Base-by-base conservation (phyloP, 2,888 invertebrate genomes). In the Pollenia griseotomentosa region DNA sequence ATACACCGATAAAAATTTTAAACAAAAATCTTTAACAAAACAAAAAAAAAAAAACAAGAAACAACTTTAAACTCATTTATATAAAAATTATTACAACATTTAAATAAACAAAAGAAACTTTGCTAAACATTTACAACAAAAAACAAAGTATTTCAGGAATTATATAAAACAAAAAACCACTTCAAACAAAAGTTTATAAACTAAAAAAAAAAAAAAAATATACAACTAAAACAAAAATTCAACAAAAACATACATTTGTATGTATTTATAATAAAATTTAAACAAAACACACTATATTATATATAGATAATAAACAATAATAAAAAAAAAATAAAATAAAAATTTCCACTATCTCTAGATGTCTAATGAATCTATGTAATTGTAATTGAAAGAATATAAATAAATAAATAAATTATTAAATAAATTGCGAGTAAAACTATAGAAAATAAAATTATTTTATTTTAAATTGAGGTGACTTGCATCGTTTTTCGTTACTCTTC, bases 321-420 rank as follows among this genome's bases (percentile, higher is more conserved):
- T 12, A 40, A 79, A 16, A n/a, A 40, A 19, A 9, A 23, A 59
- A 40, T 19, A 46, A 74, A 55, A 63, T 12, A 65, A 70, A 23
- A 66, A 81, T 87, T 87, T 87, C 81, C 84, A 87, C 87, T 84
- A 68, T 74, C 63, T 87, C 87, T 87, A 75, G 68, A 84, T 84
- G 84, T 87, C 84, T 87, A 84, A 74, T 61, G 61, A 82, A 80
- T 81, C 81, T 84, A 82, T 87, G 77, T 87, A 84, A 85, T 70
- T 87, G 81, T 73, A 80, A 83, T 77, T 87, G 77, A 79, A 71
- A 74, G 66, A 66, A 83, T 71, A 63, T 79, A 79, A 68, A 55
- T n/a, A 61, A 77, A 46, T 44, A 23, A 57, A 53, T 46, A 65
- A 57, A 65, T 1, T 46, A 75, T 33, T 61, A 68, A 83, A 83